Base-by-base conservation (phyloP, 2,888 invertebrate species). In the Melanostoma scalare region DNA sequence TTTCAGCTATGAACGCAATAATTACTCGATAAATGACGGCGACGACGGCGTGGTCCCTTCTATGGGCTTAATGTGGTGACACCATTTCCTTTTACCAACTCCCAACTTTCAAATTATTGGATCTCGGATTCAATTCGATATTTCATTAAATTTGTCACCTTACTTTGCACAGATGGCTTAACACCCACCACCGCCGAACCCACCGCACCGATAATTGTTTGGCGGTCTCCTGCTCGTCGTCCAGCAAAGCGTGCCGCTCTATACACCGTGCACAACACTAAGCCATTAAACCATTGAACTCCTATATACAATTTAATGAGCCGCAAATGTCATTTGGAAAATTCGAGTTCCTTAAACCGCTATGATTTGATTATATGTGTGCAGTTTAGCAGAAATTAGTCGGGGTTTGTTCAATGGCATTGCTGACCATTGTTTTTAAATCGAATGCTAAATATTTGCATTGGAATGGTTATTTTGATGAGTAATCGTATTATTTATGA, bases 61-160 rank as follows among this genome's bases (percentile, higher is more conserved):
- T 53, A 6, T 38, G 48, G 55, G 31, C 50, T 35, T 20, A 48
- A 44, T 63, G 61, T 48, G 63, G 63, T 20, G 38, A 40, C 61
- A 10, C 20, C 36, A n/a, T 61, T 67, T 55, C 31, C 53, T 6
- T 10, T 20, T 8, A 4, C 40, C 3, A n/a, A 2, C 31, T 20
- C 4, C 35, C 35, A n/a, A 20, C n/a, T n/a, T n/a, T 5, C 20
- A n/a, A 31, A 73, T 67, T 60, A 67, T 40, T 38, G 44, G 10
- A 40, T 52, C 60, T 73, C 67, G 2, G 53, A 60, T 56, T 71
- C 53, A 79, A 73, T 79, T 67, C 60, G 73, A 79, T 79, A 79
- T 79, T 73, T 68, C 78, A 79, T 67, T 73, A 61, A 79, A 71
- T 79, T 79, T 79, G 58, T 61, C 73, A 46, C 30, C 35, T 31